Conservation (phyloP, 2,113 vertebrate species). For the Cyanoderma ruficeps region DNA sequence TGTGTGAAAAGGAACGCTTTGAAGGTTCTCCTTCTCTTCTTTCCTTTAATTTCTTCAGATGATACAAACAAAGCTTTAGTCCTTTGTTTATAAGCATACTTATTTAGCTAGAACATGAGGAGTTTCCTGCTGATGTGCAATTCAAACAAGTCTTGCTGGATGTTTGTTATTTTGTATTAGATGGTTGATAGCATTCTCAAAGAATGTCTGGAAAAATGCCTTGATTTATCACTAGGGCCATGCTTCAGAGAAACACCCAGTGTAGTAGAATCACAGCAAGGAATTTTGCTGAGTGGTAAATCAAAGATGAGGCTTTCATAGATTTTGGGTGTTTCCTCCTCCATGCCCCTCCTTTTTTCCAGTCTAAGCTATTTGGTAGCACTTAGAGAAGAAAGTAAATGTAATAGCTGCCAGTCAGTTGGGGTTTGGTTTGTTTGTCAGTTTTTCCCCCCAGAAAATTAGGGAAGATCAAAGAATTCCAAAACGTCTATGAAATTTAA, state of each 20-base stretch:
- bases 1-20: neutral
- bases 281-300: neutral
- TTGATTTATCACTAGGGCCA: neutral
- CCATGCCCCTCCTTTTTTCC: neutral
- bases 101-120: neutral
- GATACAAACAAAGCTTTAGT: neutral
- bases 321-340: neutral
- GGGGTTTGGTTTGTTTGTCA: neutral
- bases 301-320: neutral
- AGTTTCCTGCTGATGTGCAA: neutral
- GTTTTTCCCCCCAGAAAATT: neutral
- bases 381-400: neutral
- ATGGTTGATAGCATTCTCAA: slow-evolving; percentile 4
- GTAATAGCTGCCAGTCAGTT: neutral
- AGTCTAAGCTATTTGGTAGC: neutral
- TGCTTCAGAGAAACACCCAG: neutral
- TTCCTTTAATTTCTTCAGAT: neutral
- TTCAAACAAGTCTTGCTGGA: neutral
- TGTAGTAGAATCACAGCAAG: neutral
- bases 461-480: slow-evolving; percentile 8
- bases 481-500: neutral
- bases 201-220: slow-evolving; percentile 10
- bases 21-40: neutral
- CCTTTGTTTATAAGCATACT: neutral
- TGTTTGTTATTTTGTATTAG: neutral